phyloP scores from a whole-genome alignment of 1,140 invertebrate genomes.

The Vanessa tameamea region DNA sequence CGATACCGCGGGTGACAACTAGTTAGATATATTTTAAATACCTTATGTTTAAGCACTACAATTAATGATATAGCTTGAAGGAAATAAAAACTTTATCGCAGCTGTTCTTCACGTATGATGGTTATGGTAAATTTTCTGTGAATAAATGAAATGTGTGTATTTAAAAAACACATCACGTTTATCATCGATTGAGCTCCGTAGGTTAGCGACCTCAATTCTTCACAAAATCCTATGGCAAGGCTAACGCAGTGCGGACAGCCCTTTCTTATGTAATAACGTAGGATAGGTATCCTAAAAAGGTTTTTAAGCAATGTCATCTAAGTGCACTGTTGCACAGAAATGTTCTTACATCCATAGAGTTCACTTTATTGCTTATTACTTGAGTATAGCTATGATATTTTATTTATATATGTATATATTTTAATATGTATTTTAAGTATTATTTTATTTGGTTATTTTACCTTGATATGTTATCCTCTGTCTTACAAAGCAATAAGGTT shows the following conservation, averaged over 20 bases:
- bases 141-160: slow-evolving; percentile 29
- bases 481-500: background rate
- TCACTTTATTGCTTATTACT: background rate
- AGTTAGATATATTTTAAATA: no score
- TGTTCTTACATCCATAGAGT: background rate
- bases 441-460: background rate
- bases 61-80: no score
- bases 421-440: no score
- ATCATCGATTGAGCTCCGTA: slow-evolving; percentile 28
- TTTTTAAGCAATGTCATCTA: background rate
- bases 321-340: background rate
- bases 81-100: no score
- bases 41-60: no score
- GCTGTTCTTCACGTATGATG: no score
- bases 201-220: slow-evolving; percentile 33
- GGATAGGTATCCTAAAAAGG: background rate
- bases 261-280: slow-evolving; percentile 24
- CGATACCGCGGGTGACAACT: no score
- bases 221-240: background rate
- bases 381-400: no score
- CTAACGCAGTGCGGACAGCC: slow-evolving; percentile 28
- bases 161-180: slow-evolving; percentile 31
- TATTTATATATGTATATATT: no score
- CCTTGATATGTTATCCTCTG: background rate
- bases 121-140: background rate